Percentiles rank a stretch among this genome's conserved stretches.
phyloP scores from a whole-genome alignment of 2,888 invertebrate genomes.

The Lasioglossum pauxillum region DNA sequence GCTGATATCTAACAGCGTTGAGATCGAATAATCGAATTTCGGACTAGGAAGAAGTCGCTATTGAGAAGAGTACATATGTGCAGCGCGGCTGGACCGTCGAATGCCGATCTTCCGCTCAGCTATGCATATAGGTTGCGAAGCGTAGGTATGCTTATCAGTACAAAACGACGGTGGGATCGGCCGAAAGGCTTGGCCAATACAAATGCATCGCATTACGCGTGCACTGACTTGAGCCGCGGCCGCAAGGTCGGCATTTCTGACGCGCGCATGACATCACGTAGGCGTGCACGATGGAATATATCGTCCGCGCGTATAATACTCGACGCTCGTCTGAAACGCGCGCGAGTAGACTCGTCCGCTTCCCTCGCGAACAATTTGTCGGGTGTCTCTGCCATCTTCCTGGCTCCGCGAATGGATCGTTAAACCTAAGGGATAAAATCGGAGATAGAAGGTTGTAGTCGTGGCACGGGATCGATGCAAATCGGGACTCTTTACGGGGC shows the following conservation, averaged over 20 bases:
- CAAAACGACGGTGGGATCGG: constrained; percentile 67
- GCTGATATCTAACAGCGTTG: not conserved
- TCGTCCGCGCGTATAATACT: constrained; percentile 46
- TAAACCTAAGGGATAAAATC: not conserved
- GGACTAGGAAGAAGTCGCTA: not conserved
- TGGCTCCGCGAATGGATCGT: not conserved
- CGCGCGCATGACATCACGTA: constrained; percentile 74
- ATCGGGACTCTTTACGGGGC: not conserved
- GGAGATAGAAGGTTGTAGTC: not conserved
- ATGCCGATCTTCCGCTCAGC: constrained; percentile 4
- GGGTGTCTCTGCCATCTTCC: not conserved
- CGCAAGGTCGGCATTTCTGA: constrained; percentile 76
- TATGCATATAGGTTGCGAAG: constrained; percentile 38
- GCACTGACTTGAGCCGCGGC: constrained; percentile 72
- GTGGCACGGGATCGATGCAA: constrained; percentile 3
- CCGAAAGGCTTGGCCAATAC: constrained; percentile 76
- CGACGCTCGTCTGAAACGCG: not conserved
- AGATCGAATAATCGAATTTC: not conserved
- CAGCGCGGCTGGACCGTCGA: not conserved
- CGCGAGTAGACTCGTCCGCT: not conserved
- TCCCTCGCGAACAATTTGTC: not conserved
- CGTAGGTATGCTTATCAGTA: constrained; percentile 67
- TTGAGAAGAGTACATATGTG: not conserved
- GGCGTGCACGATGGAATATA: constrained; percentile 61
- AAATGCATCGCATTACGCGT: constrained; percentile 75